Conservation (phyloP, 2,888 invertebrate genomes). For the Gastrophysa polygoni region DNA sequence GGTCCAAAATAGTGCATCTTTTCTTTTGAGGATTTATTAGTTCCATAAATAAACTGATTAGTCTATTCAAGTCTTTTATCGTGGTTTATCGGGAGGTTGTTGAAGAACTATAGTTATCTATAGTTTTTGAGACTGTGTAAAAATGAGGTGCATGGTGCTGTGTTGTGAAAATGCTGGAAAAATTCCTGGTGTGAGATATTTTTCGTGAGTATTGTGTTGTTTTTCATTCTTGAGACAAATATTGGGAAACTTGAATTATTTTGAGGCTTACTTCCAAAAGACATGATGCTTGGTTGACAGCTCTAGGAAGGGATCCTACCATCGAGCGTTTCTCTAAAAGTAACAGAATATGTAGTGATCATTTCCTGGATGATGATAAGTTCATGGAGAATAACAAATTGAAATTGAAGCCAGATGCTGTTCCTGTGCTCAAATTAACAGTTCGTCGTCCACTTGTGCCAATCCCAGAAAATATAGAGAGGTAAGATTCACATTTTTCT, state of each 20-base stretch:
- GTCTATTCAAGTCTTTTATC: too few relatives aligned
- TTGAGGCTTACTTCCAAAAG: background rate
- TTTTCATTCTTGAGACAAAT: background rate
- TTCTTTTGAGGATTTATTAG: too few relatives aligned
- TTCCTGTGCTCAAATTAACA: background rate
- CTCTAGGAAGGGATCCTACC: background rate
- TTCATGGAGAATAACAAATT: background rate
- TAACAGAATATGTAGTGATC: background rate
- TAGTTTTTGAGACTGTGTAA: background rate
- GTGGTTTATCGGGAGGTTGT: too few relatives aligned
- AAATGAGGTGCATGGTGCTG: background rate
- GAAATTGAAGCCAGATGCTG: background rate
- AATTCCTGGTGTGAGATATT: background rate
- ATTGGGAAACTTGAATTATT: too few relatives aligned
- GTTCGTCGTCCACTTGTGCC: background rate
- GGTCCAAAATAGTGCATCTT: too few relatives aligned
- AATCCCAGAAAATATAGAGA: background rate
- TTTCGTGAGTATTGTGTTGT: background rate
- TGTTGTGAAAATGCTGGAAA: background rate
- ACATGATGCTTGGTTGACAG: background rate
- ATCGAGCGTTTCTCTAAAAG: background rate
- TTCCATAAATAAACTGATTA: too few relatives aligned
- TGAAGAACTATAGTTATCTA: background rate
- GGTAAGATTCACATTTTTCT: too few relatives aligned
- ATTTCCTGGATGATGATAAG: background rate